Base-by-base conservation (phyloP, 2,888 invertebrate genomes). In the Nymphalis c-album region DNA sequence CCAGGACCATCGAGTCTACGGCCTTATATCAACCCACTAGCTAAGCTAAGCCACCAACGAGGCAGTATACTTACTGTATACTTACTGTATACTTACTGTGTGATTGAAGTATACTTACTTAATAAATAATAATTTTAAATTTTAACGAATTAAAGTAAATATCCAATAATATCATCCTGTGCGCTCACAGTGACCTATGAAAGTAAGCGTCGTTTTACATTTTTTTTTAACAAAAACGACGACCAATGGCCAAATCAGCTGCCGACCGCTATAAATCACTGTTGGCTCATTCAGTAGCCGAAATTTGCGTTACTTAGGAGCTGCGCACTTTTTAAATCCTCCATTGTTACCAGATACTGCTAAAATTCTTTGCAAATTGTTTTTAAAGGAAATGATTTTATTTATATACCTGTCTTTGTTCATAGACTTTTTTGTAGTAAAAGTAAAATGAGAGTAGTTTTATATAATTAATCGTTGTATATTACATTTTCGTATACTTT, bases 211-310 rank as follows among this genome's bases (percentile, higher is more conserved):
- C 71, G 72, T 81, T 84, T 77, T 82, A 80, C 79, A 78, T 76
- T 73, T 79, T 74, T n/a, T 75, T 82, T 84, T 77, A 81, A 80
- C 80, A 80, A 76, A 71, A 62, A 63, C 50, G 20, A 20, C 26
- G 77, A 71, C 69, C 76, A 74, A 68, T 70, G 71, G 73, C 67
- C 75, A 75, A 76, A 76, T 85, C 87, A 87, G 88, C 88, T 86
- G 88, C 79, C 78, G 70, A 62, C 75, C 76, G 67, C 74, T 76
- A 86, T 89, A 89, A 88, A 89, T 89, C 85, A 86, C 74, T 46
- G 66, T 71, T 74, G 75, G 78, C 74, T 78, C 77, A 81, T 83
- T 82, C 81, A 81, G 77, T 79, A 80, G 80, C 78, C 78, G 72
- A 81, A 84, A 74, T 67, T 68, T 71, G 71, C 68, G 66, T 71